phyloP scores from a whole-genome alignment of 2,797 vertebrate species.

The Brachyrhaphis roseni region DNA sequence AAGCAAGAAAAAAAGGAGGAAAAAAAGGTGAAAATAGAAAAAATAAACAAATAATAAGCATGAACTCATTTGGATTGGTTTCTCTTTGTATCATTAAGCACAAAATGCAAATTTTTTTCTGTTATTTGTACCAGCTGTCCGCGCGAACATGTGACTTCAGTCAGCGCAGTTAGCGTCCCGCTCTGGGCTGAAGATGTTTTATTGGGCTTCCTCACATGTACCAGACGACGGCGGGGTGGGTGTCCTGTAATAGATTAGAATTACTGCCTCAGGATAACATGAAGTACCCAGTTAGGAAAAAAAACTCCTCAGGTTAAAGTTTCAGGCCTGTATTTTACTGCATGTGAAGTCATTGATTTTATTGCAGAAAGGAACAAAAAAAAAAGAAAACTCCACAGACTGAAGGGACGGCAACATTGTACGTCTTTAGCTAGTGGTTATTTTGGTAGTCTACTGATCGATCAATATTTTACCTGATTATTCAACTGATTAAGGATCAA shows the following conservation, averaged over 20 bases:
- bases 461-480: background rate
- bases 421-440: background rate
- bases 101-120: slow-evolving; percentile 58
- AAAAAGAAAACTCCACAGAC: slow-evolving; percentile 7
- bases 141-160: slow-evolving; percentile 28
- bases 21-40: slow-evolving; percentile 3
- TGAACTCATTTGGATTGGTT: slow-evolving; percentile 30
- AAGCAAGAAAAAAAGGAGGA: background rate
- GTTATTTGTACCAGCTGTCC: slow-evolving; percentile 45
- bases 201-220: slow-evolving; percentile 28
- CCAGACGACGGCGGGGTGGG: slow-evolving; percentile 15
- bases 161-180: slow-evolving; percentile 25
- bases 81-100: slow-evolving; percentile 32
- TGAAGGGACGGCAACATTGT: slow-evolving; percentile 6
- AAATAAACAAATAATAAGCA: slow-evolving; percentile 6
- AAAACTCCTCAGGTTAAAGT: slow-evolving; percentile 38
- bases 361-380: slow-evolving; percentile 25
- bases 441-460: background rate
- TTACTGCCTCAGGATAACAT: slow-evolving; percentile 16
- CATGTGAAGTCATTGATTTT: slow-evolving; percentile 38
- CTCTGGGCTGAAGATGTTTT: slow-evolving; percentile 29
- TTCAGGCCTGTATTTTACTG: slow-evolving; percentile 33
- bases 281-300: slow-evolving; percentile 12
- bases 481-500: background rate
- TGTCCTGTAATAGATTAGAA: slow-evolving; percentile 38